A percentile compares a stretch with the other conserved stretches of the same genome.
Conservation (phyloP, 2,797 vertebrate species). For the Buceros bicornis region DNA sequence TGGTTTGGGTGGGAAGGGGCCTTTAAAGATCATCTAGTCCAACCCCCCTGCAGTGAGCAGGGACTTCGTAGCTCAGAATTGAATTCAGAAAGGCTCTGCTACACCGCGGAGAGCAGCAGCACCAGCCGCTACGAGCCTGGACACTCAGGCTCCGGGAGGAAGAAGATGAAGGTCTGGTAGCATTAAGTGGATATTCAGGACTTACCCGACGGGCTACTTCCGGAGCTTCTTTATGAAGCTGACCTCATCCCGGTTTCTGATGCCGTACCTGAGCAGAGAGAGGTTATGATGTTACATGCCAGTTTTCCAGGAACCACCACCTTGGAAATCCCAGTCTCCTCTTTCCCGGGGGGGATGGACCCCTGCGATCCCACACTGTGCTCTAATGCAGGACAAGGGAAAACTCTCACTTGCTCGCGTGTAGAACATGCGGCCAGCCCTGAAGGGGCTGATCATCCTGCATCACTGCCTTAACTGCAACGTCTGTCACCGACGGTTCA, state of each 20-base stretch:
- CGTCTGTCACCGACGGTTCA: neutral
- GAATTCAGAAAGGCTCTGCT: neutral
- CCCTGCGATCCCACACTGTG: rapidly evolving
- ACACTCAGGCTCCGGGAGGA: rapidly evolving
- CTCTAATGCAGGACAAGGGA: neutral
- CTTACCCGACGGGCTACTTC: conserved; percentile 47
- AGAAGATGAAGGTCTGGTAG: neutral
- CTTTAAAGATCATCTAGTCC: too few relatives aligned
- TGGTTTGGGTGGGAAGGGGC: too few relatives aligned
- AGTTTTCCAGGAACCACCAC: neutral
- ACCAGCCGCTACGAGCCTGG: neutral
- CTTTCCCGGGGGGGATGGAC: neutral
- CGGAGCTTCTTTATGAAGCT: conserved; percentile 91
- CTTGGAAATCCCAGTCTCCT: neutral
- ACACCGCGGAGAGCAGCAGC: neutral
- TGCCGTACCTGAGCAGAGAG: conserved; percentile 86
- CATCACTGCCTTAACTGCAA: neutral
- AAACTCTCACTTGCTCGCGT: neutral
- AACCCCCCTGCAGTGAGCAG: too few relatives aligned
- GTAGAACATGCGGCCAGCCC: rapidly evolving
- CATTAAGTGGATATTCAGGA: neutral
- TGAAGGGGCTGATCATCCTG: neutral
- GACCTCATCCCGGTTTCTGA: conserved; percentile 96
- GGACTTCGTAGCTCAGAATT: too few relatives aligned
- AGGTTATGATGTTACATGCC: neutral